Percentiles rank a stretch among this genome's conserved stretches.
Conservation (phyloP, 2,113 vertebrate species). For the Cebidichthys violaceus region DNA sequence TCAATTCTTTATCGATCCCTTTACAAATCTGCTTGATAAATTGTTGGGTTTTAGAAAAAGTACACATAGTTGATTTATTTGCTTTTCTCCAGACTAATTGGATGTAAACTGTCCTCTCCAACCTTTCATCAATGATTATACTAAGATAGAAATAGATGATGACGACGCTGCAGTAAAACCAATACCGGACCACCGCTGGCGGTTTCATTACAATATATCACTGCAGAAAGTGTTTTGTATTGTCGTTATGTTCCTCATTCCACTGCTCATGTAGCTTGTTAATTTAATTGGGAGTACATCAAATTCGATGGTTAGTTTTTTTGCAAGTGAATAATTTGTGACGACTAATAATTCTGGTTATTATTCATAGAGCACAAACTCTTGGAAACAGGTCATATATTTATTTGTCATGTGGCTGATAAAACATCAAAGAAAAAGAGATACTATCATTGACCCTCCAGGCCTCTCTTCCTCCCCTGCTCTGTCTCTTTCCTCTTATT, state of each 20-base stretch:
- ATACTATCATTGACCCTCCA: slow-evolving; percentile 23
- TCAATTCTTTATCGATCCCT: neutral
- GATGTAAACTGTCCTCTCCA: neutral
- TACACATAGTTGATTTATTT: neutral
- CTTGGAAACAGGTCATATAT: slow-evolving; percentile 26
- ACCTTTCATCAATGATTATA: neutral
- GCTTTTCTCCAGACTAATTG: neutral
- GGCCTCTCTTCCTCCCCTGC: slow-evolving; percentile 7
- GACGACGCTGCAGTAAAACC: neutral
- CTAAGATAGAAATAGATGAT: neutral
- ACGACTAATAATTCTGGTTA: neutral
- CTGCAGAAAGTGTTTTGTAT: neutral
- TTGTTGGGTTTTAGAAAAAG: neutral
- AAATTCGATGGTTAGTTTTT: neutral
- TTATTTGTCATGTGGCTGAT: slow-evolving; percentile 42
- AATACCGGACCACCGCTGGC: neutral
- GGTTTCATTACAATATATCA: neutral
- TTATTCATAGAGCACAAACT: neutral
- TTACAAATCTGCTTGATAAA: neutral
- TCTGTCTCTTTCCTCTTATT: neutral
- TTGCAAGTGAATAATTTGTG: neutral
- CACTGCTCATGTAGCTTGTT: neutral
- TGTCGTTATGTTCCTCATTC: neutral
- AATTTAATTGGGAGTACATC: neutral
- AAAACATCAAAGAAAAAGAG: slow-evolving; percentile 31